phyloP scores from a whole-genome alignment of 2,888 invertebrate species.

The Metalampra italica region DNA sequence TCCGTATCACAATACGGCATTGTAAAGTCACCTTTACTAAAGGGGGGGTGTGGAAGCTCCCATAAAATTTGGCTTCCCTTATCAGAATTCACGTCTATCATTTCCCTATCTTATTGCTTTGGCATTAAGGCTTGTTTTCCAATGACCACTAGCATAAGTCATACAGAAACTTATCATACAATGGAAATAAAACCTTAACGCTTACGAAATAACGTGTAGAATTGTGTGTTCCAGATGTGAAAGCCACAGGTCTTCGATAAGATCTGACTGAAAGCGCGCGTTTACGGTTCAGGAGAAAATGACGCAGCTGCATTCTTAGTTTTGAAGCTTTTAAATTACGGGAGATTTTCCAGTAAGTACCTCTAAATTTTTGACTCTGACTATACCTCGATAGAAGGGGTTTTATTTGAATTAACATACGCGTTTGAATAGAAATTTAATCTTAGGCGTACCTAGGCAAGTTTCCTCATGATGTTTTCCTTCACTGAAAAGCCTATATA shows the following conservation, averaged over 20 bases:
- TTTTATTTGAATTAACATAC: too few species aligned
- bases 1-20: too few species aligned
- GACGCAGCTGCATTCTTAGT: slow-evolving; percentile 26
- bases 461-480: not conserved
- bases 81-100: not conserved
- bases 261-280: slow-evolving; percentile 59
- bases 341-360: not conserved
- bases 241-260: slow-evolving; percentile 72
- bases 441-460: not conserved
- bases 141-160: not conserved
- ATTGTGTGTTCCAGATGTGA: slow-evolving; percentile 20
- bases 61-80: slow-evolving; percentile 28
- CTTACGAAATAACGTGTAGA: slow-evolving; percentile 16
- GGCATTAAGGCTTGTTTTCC: not conserved
- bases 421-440: not conserved
- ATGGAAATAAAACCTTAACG: not conserved
- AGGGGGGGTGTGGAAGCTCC: slow-evolving; percentile 28
- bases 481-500: too few species aligned
- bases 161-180: not conserved
- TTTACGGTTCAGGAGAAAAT: slow-evolving; percentile 23
- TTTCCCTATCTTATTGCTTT: not conserved
- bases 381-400: too few species aligned
- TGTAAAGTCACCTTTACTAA: not conserved
- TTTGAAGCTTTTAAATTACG: slow-evolving; percentile 1
- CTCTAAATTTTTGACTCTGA: not conserved